Evolutionary conservation across 2,888 invertebrate genomes (phyloP), one percentile per base, ranked within the genome.

Genomic region (Tuberolachnus salignus): DNA sequence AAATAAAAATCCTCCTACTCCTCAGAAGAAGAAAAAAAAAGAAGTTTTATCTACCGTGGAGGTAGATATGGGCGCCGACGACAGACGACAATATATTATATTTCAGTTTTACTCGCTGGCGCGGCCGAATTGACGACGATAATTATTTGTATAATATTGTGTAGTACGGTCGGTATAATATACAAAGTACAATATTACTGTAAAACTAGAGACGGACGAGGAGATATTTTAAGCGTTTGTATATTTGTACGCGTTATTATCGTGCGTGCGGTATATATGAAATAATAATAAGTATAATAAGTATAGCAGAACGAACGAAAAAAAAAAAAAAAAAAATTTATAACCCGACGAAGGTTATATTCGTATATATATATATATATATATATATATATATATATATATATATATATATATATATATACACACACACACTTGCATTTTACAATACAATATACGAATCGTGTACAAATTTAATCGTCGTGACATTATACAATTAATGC

Each of bases 11-110:
- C n/a, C n/a, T n/a, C n/a, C n/a, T 69, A 63, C 49, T 16, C 34
- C 34, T 46, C 51, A 14, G n/a, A n/a, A n/a, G n/a, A n/a, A n/a
- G n/a, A n/a, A n/a, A n/a, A n/a, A n/a, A n/a, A n/a, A n/a, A n/a
- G n/a, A 55, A 74, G 66, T 74, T 74, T 66, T 74, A 74, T 74
- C 55, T 74, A 74, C 74, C 74, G 74, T 66, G 72, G 72, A 72
- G 59, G 46, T n/a, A n/a, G n/a, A n/a, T n/a, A n/a, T n/a, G n/a
- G n/a, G n/a, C 46, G 70, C 9, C 26, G 67, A 13, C n/a, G n/a
- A n/a, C 16, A 8, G 21, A 9, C 13, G 53, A 64, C 19, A 19
- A 53, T 16, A 14, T 44, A 44, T 44, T 44, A 44, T 44, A n/a
- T n/a, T 44, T 8, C 10, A 53, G 69, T 70, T n/a, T n/a, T 49